These are phyloP conservation scores for Psammodynastes pulverulentus DNA, from an alignment of 2,113 vertebrate genomes.

Conservation along the genomic window DNA sequence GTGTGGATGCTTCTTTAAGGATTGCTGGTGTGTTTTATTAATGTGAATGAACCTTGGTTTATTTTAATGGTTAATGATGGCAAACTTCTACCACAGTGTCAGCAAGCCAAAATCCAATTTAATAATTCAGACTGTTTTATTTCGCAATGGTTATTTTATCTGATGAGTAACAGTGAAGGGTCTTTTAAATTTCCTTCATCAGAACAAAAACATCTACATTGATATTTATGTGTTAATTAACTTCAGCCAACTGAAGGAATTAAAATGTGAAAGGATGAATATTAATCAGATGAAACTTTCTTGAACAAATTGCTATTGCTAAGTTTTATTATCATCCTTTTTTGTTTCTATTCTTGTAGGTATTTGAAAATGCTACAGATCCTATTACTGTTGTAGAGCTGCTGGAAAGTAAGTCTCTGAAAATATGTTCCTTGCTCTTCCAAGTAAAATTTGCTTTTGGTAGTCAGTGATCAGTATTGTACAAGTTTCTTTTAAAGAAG, in stretches of 20 bases:
- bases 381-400: constrained; percentile 74
- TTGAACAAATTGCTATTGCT: background rate
- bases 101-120: background rate
- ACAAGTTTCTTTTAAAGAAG: background rate
- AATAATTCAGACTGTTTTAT: background rate
- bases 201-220: background rate
- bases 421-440: background rate
- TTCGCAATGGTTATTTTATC: background rate
- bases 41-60: background rate
- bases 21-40: background rate
- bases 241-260: background rate
- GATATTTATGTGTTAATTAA: background rate
- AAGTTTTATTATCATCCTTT: background rate
- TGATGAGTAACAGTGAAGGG: background rate
- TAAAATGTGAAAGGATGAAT: background rate
- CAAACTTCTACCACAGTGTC: background rate
- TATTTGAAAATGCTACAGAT: constrained; percentile 72
- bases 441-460: background rate
- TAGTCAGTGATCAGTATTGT: background rate
- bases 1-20: background rate
- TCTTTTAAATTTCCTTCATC: background rate
- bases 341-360: constrained; percentile 53
- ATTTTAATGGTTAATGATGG: background rate
- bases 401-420: constrained; percentile 71
- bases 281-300: background rate